Conservation (phyloP, 2,888 invertebrate genomes). For the Thera britannica region DNA sequence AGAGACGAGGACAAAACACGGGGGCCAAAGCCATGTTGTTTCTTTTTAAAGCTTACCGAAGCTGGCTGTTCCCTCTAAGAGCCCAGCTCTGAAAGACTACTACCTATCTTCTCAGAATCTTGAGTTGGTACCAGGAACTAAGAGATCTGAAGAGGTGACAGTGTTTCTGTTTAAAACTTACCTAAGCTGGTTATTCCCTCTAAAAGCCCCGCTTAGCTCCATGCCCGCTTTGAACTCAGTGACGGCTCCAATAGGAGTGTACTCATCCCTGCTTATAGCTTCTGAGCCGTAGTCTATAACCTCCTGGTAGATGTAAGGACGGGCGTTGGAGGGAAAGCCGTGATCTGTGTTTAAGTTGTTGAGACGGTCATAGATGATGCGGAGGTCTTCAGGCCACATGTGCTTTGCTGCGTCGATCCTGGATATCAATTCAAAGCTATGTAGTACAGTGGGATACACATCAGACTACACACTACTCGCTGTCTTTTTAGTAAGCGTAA, state of each 20-base stretch:
- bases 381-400: conserved; percentile 91
- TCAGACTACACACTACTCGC: too few relatives aligned
- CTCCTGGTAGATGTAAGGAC: conserved; percentile 90
- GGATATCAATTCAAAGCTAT: not conserved
- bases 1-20: too few relatives aligned
- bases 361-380: conserved; percentile 85
- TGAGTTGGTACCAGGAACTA: too few relatives aligned
- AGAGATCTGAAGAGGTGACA: too few relatives aligned
- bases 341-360: conserved; percentile 86
- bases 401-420: conserved; percentile 92
- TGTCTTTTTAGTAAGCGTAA: too few relatives aligned
- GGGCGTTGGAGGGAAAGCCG: conserved; percentile 86
- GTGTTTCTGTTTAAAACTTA: conserved; percentile 4
- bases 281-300: conserved; percentile 89
- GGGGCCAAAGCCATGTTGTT: too few relatives aligned
- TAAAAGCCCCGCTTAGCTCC: conserved; percentile 72
- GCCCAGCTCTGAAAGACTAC: too few relatives aligned
- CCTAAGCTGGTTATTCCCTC: conserved; percentile 68
- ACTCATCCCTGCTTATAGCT: conserved; percentile 79
- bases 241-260: conserved; percentile 85
- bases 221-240: conserved; percentile 86
- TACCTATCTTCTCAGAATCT: too few relatives aligned
- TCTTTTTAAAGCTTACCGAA: too few relatives aligned
- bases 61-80: too few relatives aligned
- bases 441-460: too few relatives aligned